These are phyloP conservation scores for Leptopterna dolabrata DNA, from an alignment of 2,888 invertebrate species.

Conservation along the genomic window DNA sequence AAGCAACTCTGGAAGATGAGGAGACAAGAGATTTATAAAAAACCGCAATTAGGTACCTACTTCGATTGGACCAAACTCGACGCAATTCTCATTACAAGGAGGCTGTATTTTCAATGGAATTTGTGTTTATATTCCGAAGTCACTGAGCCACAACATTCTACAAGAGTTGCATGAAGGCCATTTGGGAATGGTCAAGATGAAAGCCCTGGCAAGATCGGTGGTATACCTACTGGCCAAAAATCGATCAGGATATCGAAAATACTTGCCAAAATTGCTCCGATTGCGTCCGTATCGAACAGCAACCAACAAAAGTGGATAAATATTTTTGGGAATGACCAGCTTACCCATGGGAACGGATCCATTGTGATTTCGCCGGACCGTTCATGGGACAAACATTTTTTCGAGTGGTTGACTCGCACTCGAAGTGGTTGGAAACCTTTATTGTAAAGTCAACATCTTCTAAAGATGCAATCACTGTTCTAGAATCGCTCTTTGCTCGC, in stretches of 20 bases:
- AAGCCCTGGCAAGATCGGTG: too few relatives aligned
- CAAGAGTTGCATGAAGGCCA: too few relatives aligned
- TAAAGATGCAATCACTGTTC: too few relatives aligned
- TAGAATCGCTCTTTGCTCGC: too few relatives aligned
- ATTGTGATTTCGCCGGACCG: too few relatives aligned
- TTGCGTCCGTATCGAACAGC: neutral
- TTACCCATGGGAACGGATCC: neutral
- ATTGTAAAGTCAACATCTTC: neutral
- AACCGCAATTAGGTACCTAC: neutral
- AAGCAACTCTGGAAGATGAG: neutral
- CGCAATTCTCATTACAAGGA: neutral
- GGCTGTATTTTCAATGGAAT: constrained; percentile 32
- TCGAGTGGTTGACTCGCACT: neutral
- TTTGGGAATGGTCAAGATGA: too few relatives aligned
- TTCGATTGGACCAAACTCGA: too few relatives aligned
- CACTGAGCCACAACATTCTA: too few relatives aligned
- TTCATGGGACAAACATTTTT: neutral
- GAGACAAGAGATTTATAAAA: neutral
- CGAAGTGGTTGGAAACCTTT: too few relatives aligned
- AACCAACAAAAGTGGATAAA: neutral
- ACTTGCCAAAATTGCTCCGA: neutral
- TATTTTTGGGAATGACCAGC: neutral
- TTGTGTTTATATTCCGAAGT: too few relatives aligned
- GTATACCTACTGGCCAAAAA: constrained; percentile 8
- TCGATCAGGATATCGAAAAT: neutral